These are phyloP conservation scores for Premnoplex brunnescens DNA, from an alignment of 2,797 vertebrate species.

Conservation along the genomic window DNA sequence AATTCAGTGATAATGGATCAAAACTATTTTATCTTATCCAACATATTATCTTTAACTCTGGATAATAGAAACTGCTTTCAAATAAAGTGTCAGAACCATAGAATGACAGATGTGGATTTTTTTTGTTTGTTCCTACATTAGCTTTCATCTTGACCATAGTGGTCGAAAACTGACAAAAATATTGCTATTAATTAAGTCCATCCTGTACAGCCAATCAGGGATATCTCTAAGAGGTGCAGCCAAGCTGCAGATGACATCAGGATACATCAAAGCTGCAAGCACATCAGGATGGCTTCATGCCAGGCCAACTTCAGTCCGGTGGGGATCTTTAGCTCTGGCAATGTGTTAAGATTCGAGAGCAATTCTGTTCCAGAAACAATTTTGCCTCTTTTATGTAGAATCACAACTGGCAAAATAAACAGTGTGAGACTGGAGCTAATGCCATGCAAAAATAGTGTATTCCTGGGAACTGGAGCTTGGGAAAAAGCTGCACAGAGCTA, in stretches of 20 bases:
- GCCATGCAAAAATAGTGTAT: not conserved
- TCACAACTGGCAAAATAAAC: not conserved
- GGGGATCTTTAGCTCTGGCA: not conserved
- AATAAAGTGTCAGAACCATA: not conserved
- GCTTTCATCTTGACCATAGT: not conserved
- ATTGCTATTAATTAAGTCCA: not conserved
- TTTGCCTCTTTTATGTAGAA: not conserved
- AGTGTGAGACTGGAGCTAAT: not conserved
- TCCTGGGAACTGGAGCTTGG: not conserved
- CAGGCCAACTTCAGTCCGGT: not conserved
- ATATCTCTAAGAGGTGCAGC: not conserved
- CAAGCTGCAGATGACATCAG: slow-evolving; percentile 29
- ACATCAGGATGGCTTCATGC: not conserved
- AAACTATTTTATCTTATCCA: not conserved
- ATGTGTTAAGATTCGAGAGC: not conserved
- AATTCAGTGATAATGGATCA: not conserved
- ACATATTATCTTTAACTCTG: not conserved
- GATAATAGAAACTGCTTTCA: not conserved
- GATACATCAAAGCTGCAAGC: not conserved
- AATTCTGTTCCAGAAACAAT: slow-evolving; percentile 38
- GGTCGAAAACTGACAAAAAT: slow-evolving; percentile 16
- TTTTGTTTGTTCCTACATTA: not conserved
- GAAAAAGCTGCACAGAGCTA: not conserved
- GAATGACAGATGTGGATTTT: not conserved
- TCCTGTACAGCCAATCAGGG: not conserved